A percentile compares a stretch with the other conserved stretches of the same genome.
These are phyloP conservation scores for Microtus montanus DNA, from an alignment of 2,113 vertebrate genomes.

Conservation along the genomic window DNA sequence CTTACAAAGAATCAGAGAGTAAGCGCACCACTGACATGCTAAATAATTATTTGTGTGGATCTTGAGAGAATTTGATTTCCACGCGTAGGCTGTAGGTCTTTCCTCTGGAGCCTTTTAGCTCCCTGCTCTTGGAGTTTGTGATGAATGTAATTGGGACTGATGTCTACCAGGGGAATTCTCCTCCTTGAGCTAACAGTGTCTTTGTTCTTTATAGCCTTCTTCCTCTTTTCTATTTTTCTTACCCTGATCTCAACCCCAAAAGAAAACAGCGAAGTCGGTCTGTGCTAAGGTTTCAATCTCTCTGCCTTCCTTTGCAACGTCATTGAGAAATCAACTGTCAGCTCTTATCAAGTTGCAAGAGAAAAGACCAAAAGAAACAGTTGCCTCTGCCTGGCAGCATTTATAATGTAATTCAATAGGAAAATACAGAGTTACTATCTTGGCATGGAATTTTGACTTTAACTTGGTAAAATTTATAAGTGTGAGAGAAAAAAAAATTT, in stretches of 20 bases:
- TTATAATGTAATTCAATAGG: conserved; percentile 1
- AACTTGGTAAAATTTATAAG: conserved; percentile 44
- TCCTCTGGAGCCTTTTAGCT: not conserved
- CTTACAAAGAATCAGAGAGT: conserved; percentile 15
- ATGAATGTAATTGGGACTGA: conserved; percentile 13
- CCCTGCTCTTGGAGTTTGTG: not conserved
- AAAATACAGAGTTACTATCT: not conserved
- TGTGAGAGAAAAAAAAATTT: not conserved
- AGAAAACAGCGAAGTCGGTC: conserved; percentile 25
- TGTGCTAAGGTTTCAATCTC: not conserved
- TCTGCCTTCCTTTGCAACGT: conserved; percentile 14
- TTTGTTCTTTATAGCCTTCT: conserved; percentile 51
- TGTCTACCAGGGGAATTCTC: conserved; percentile 25
- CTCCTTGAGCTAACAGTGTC: not conserved
- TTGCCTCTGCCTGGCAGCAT: not conserved
- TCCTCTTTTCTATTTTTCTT: conserved; percentile 33
- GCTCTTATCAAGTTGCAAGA: not conserved
- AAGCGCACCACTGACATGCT: not conserved
- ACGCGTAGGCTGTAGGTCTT: not conserved
- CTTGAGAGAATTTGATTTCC: conserved; percentile 13
- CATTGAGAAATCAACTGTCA: conserved; percentile 45
- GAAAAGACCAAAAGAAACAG: not conserved
- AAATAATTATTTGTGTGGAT: conserved; percentile 14
- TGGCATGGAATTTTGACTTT: not conserved
- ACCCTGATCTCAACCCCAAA: not conserved